phyloP scores from a whole-genome alignment of 2,888 invertebrate genomes.

The Drosophila koepferae region DNA sequence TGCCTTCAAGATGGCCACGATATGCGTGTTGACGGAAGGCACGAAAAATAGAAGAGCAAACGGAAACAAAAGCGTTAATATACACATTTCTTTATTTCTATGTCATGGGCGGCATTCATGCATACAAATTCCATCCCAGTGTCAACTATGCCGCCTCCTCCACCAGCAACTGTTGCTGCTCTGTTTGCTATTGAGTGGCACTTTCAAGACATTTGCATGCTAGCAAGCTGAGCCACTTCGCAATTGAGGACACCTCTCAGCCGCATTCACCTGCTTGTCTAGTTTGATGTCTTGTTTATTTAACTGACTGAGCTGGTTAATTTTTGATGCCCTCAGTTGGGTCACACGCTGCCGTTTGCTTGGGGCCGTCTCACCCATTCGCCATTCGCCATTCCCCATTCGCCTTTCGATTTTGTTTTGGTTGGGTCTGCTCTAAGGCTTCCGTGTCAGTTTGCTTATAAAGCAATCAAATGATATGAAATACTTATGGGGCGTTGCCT shows the following conservation, averaged over 20 bases:
- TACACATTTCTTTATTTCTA: conserved; percentile 49
- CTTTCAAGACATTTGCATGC: conserved; percentile 60
- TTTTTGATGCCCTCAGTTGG: conserved; percentile 60
- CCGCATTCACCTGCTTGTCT: conserved; percentile 17
- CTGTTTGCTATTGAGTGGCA: conserved; percentile 12
- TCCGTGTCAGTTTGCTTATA: conserved; percentile 32
- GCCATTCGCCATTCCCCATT: not conserved
- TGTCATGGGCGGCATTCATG: conserved; percentile 26
- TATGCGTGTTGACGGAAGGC: conserved; percentile 15
- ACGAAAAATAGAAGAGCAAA: conserved; percentile 29
- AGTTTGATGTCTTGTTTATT: conserved; percentile 60
- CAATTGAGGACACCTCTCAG: conserved; percentile 36
- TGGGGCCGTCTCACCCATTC: not conserved
- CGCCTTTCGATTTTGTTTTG: conserved; percentile 1
- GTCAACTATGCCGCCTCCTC: conserved; percentile 48
- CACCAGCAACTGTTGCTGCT: conserved; percentile 12
- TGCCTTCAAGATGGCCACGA: conserved; percentile 87
- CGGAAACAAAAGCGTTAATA: conserved; percentile 46
- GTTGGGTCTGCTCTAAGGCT: not conserved
- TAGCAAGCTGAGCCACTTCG: conserved; percentile 49
- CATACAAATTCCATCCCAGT: conserved; percentile 60
- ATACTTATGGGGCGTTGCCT: conserved; percentile 6
- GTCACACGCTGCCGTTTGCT: conserved; percentile 27
- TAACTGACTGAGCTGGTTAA: conserved; percentile 59
- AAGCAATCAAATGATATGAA: conserved; percentile 26